Percentiles rank a stretch among this genome's conserved stretches.
These are phyloP conservation scores for Drosophila prosaltans DNA, from an alignment of 1,140 invertebrate genomes.

Conservation along the genomic window DNA sequence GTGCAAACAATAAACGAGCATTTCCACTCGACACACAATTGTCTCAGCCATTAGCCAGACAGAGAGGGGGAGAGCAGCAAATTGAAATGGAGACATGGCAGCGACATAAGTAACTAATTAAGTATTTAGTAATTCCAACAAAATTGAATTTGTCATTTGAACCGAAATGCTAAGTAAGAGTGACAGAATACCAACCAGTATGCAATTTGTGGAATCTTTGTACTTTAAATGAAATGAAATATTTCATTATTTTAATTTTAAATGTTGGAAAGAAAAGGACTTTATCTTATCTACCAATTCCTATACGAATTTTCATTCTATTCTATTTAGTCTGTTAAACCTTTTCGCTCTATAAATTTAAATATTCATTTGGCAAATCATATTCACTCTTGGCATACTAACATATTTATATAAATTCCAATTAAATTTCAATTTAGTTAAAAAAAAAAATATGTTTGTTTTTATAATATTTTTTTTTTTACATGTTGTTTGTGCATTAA, in stretches of 20 bases:
- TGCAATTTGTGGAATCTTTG: not conserved
- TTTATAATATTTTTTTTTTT: not conserved
- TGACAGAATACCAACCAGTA: not conserved
- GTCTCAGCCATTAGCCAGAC: too few relatives aligned
- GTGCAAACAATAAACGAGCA: constrained; percentile 4
- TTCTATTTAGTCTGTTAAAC: too few relatives aligned
- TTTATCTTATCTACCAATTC: too few relatives aligned
- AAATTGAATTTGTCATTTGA: not conserved
- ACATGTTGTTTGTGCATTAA: constrained; percentile 45
- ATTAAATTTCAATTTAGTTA: constrained; percentile 55
- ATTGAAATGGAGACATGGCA: not conserved
- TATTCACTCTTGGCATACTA: not conserved
- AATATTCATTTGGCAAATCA: too few relatives aligned
- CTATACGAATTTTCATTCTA: too few relatives aligned
- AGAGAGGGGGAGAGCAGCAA: too few relatives aligned
- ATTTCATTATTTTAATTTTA: too few relatives aligned
- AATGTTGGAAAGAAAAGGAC: too few relatives aligned
- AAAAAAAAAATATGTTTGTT: not conserved
- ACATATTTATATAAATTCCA: constrained; percentile 33
- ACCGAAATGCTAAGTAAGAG: not conserved
- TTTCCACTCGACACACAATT: not conserved
- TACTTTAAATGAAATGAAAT: too few relatives aligned
- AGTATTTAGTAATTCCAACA: not conserved
- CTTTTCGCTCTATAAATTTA: too few relatives aligned
- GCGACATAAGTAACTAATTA: constrained; percentile 8